Evolutionary conservation across 2,888 invertebrate species (phyloP).

Genomic region (Lordiphosa andalusiaca): DNA sequence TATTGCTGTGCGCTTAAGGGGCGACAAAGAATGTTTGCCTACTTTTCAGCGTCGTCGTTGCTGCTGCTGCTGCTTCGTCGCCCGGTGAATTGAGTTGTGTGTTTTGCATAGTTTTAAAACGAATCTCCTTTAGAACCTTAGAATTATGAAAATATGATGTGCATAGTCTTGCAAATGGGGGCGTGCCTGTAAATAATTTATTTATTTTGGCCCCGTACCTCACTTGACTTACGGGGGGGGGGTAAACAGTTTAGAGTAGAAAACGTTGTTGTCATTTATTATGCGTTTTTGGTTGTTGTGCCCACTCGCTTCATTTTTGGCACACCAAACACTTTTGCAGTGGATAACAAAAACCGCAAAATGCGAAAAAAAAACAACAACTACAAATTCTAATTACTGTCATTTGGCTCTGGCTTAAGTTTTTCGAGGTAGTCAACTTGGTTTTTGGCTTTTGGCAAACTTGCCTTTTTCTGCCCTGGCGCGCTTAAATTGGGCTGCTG

Average conservation of each 20-base stretch:
- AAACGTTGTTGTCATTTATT: slow-evolving; percentile 71
- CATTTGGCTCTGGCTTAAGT: slow-evolving; percentile 61
- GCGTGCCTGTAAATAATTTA: slow-evolving; percentile 66
- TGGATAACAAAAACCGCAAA: slow-evolving; percentile 7
- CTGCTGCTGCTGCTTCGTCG: slow-evolving; percentile 6
- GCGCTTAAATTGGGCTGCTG: slow-evolving; percentile 33
- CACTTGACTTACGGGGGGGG: slow-evolving; percentile 8
- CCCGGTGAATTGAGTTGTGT: slow-evolving; percentile 48
- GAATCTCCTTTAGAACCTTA: slow-evolving; percentile 48
- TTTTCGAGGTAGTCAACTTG: slow-evolving; percentile 22
- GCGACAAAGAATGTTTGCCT: slow-evolving; percentile 63
- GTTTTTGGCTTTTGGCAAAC: slow-evolving; percentile 37
- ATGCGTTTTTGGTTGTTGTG: slow-evolving; percentile 56
- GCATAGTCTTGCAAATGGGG: slow-evolving; percentile 7
- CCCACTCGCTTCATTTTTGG: slow-evolving; percentile 48
- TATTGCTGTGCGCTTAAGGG: slow-evolving; percentile 73
- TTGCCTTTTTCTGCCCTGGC: slow-evolving; percentile 13
- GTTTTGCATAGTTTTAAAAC: slow-evolving; percentile 69
- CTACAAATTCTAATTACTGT: slow-evolving; percentile 69
- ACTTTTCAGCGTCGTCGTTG: slow-evolving; percentile 46
- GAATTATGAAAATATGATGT: slow-evolving; percentile 65
- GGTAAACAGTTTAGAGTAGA: slow-evolving; percentile 21
- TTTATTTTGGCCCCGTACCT: slow-evolving; percentile 39
- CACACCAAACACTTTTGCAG: slow-evolving; percentile 34
- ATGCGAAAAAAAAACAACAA: slow-evolving; percentile 19